Percentiles rank a stretch among this genome's conserved stretches.
Conservation (phyloP, 2,888 invertebrate genomes). For the Torymus auratus region DNA sequence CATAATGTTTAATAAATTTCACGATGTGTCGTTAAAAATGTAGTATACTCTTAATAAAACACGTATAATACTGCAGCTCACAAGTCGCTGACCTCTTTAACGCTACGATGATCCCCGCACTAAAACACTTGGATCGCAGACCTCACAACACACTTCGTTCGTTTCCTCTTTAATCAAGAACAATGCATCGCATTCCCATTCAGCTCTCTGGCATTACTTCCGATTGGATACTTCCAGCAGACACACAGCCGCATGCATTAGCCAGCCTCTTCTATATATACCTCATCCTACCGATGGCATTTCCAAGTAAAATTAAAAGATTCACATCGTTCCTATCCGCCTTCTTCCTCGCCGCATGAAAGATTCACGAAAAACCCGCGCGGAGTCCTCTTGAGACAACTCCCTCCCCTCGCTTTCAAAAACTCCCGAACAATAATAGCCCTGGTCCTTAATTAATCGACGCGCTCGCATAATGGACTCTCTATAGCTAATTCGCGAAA, state of each 20-base stretch:
- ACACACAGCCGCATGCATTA: too few relatives aligned
- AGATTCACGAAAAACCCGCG: slow-evolving; percentile 35
- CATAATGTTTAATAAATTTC: too few relatives aligned
- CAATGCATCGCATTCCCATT: neutral
- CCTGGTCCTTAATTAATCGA: slow-evolving; percentile 28
- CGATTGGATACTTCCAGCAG: neutral
- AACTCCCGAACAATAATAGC: neutral
- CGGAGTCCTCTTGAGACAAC: too few relatives aligned
- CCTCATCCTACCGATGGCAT: neutral
- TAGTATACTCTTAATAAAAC: too few relatives aligned
- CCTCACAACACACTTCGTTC: too few relatives aligned
- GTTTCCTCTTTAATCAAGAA: neutral
- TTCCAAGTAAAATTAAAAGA: slow-evolving; percentile 44
- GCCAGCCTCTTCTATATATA: too few relatives aligned
- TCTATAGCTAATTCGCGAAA: slow-evolving; percentile 1
- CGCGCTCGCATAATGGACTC: neutral
- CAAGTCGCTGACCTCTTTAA: too few relatives aligned
- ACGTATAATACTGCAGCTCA: too few relatives aligned
- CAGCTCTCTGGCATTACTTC: too few relatives aligned
- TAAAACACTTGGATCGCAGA: too few relatives aligned
- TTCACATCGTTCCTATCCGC: neutral
- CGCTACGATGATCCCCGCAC: too few relatives aligned
- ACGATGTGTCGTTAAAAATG: too few relatives aligned
- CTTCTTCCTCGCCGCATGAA: slow-evolving; percentile 22
- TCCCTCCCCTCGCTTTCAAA: neutral